Base-by-base conservation (phyloP, 2,797 vertebrate genomes). In the Carapus acus region DNA sequence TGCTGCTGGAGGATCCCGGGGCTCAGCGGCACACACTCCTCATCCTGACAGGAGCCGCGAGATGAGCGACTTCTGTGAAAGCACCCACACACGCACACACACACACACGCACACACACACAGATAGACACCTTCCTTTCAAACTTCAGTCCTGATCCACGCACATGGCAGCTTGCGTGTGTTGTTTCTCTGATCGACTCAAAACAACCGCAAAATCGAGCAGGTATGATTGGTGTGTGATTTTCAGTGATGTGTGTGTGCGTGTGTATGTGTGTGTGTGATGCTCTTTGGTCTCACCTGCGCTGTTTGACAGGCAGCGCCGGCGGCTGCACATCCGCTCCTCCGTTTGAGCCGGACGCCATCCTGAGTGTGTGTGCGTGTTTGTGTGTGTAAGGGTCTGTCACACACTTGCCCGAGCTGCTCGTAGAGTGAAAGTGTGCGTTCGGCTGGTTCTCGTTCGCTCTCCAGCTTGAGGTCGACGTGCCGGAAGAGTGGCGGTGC, bases 231-330 rank as follows among this genome's bases (percentile, higher is more conserved):
- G 31, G 3, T 38, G 36, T 17, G 15, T n/a, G n/a, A n/a, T n/a
- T n/a, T n/a, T n/a, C n/a, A n/a, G n/a, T n/a, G n/a, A n/a, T n/a
- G n/a, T n/a, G n/a, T n/a, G n/a, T n/a, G n/a, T n/a, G n/a, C n/a
- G n/a, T n/a, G n/a, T n/a, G n/a, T n/a, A n/a, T n/a, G n/a, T n/a
- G n/a, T n/a, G 17, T 17, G 8, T 39, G 15, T 39, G 37, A 2
- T 29, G 6, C 3, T 6, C 36, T 16, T 8, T 41, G n/a, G 18
- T 58, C 77, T 78, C 81, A 90, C 88, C 85, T 83, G 73, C 66
- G 83, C 54, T 83, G 82, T 80, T 89, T 90, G 53, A 73, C 65
- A 27, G 88, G 88, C 67, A 90, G 73, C 2, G 56, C 79, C 8
- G 88, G 88, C 13, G 85, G 83, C 8, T 42, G 50, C 9, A 45